Evolutionary conservation across 2,888 invertebrate genomes (phyloP), one percentile per base, ranked within the genome.

Genomic region (Drosophila melanosoma): DNA sequence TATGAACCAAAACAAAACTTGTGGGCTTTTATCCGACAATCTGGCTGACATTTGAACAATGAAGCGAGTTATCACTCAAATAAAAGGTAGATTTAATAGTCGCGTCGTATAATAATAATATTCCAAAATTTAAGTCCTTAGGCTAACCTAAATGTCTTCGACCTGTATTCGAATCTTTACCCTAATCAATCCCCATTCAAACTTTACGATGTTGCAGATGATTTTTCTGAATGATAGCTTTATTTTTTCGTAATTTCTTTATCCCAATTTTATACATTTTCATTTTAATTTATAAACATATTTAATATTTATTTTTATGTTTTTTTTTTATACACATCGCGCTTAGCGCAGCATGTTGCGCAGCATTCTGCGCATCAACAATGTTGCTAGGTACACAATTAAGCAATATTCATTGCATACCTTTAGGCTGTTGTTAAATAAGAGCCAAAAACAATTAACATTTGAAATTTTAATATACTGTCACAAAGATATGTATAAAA

Each of bases 321-420:
- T 49, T 12, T 23, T 32, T 35, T 10, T n/a, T n/a, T n/a, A n/a
- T n/a, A n/a, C n/a, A 11, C 8, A 56, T 35, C 33, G 36, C 20
- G 10, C 8, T 15, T 42, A 45, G 0, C 3, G 49, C 63, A 69
- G 11, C 63, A 63, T 79, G 59, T 7, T 54, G 68, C 58, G 3
- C n/a, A 33, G 52, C 1, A 20, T 45, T 20, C 3, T 15, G 12
- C 1, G 20, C n/a, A 32, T 4, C 52, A 35, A 7, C 60, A 58
- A 36, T 68, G 57, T 49, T 78, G 60, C 57, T 49, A 53, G 33
- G 36, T 48, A 17, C 29, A 35, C 20, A 38, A 1, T 26, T 1
- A 0, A 1, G 3, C 17, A 3, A 23, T 6, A 54, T 17, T 10
- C 6, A 23, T 35, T 26, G 26, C 54, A 38, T 26, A 38, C 36